Evolutionary conservation across 2,113 vertebrate species (phyloP).

Genomic region (Fukomys damarensis): DNA sequence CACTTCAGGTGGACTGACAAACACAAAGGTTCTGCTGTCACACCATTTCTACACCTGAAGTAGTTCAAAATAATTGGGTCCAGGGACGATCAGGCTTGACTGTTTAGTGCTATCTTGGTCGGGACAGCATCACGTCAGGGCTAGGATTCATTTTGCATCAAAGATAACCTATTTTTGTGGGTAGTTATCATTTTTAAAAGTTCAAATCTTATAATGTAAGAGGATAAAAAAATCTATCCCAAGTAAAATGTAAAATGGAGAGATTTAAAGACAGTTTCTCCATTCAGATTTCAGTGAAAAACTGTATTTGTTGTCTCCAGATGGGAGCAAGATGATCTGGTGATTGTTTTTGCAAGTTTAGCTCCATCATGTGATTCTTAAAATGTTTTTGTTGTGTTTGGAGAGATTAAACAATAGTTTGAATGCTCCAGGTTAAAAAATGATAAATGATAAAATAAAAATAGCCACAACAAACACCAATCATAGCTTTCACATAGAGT

Average conservation of each 20-base stretch:
- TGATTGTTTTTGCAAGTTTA: neutral
- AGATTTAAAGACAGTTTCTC: conserved; percentile 24
- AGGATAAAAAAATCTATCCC: neutral
- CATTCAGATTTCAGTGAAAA: neutral
- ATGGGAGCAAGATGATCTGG: neutral
- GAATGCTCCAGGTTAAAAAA: neutral
- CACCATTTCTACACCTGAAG: neutral
- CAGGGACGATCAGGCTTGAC: conserved; percentile 24
- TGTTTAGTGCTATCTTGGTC: neutral
- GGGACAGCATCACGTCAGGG: neutral
- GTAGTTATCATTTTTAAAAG: neutral
- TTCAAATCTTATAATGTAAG: neutral
- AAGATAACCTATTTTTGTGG: neutral
- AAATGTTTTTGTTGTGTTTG: neutral
- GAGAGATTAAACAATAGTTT: neutral
- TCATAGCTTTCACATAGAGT: neutral
- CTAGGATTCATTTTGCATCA: neutral
- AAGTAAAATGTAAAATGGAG: conserved; percentile 10
- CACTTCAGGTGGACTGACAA: conserved; percentile 17
- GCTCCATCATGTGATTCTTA: neutral
- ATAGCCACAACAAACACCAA: neutral
- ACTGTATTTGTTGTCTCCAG: neutral
- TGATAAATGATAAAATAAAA: neutral
- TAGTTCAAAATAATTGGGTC: conserved; percentile 7
- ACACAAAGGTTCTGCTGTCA: neutral